Conservation (phyloP, 2,797 vertebrate species). For the Thripadectes ignobilis region DNA sequence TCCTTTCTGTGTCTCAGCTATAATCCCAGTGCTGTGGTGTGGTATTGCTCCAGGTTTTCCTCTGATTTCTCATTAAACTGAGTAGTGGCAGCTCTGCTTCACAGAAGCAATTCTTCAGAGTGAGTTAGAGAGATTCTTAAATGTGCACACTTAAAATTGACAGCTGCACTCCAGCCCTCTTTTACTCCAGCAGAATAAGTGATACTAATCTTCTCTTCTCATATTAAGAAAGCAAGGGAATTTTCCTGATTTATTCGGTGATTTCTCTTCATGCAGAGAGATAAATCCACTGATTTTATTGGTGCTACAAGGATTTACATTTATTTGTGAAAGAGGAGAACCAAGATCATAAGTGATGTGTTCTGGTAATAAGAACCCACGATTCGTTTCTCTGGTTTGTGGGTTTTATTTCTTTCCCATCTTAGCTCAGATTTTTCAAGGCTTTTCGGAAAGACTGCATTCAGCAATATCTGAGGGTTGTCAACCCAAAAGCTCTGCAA, state of each 20-base stretch:
- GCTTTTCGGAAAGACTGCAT: slow-evolving; percentile 10
- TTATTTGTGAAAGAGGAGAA: not conserved
- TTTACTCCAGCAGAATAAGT: not conserved
- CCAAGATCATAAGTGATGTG: not conserved
- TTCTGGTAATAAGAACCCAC: not conserved
- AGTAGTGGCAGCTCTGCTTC: not conserved
- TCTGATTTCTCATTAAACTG: not conserved
- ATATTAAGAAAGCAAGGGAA: not conserved
- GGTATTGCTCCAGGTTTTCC: not conserved
- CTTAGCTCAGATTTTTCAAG: not conserved
- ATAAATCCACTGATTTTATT: not conserved
- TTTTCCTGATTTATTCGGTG: not conserved
- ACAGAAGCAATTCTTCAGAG: not conserved
- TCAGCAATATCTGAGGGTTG: slow-evolving; percentile 29
- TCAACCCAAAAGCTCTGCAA: not conserved
- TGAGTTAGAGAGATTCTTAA: not conserved
- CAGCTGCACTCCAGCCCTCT: not conserved
- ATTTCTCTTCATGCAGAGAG: not conserved
- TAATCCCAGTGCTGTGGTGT: not conserved
- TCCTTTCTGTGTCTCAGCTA: not conserved
- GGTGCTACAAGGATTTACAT: not conserved
- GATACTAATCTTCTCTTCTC: not conserved
- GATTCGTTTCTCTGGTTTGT: accelerated
- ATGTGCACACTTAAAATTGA: not conserved
- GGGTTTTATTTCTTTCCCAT: not conserved